Conservation (phyloP, 2,113 vertebrate genomes). For the Odontesthes bonariensis region DNA sequence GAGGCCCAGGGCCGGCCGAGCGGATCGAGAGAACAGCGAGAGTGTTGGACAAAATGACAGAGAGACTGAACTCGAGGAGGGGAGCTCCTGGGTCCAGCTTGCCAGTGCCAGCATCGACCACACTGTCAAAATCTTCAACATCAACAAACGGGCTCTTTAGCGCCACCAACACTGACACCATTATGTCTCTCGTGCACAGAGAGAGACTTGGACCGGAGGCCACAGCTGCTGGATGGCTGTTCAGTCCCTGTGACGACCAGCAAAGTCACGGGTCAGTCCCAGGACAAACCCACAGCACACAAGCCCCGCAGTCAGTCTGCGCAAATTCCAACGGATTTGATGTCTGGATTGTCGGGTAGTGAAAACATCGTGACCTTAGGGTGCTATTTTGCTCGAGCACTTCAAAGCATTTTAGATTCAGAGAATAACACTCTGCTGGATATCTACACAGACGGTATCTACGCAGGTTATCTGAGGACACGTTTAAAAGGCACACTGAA, state of each 20-base stretch:
- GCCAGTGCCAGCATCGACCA: slow-evolving; percentile 93
- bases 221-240: slow-evolving; percentile 67
- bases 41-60: slow-evolving; percentile 38
- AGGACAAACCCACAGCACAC: slow-evolving; percentile 48
- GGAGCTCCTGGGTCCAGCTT: slow-evolving; percentile 88
- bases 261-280: slow-evolving; percentile 60
- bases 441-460: slow-evolving; percentile 14
- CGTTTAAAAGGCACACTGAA: not conserved
- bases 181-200: slow-evolving; percentile 42
- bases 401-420: slow-evolving; percentile 54
- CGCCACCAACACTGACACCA: slow-evolving; percentile 64
- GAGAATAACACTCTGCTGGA: slow-evolving; percentile 21
- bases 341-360: slow-evolving; percentile 47
- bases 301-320: slow-evolving; percentile 48
- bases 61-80: slow-evolving; percentile 62
- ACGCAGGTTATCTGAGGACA: slow-evolving; percentile 8
- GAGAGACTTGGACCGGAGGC: slow-evolving; percentile 54
- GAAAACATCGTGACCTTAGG: slow-evolving; percentile 43
- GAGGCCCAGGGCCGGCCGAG: slow-evolving; percentile 85
- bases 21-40: slow-evolving; percentile 66
- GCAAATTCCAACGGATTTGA: slow-evolving; percentile 48
- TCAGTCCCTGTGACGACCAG: slow-evolving; percentile 60
- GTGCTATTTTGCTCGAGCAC: slow-evolving; percentile 22
- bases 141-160: slow-evolving; percentile 83
- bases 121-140: slow-evolving; percentile 91